These are phyloP conservation scores for Podotricha telesiphe DNA, from an alignment of 2,888 invertebrate species.

Conservation along the genomic window DNA sequence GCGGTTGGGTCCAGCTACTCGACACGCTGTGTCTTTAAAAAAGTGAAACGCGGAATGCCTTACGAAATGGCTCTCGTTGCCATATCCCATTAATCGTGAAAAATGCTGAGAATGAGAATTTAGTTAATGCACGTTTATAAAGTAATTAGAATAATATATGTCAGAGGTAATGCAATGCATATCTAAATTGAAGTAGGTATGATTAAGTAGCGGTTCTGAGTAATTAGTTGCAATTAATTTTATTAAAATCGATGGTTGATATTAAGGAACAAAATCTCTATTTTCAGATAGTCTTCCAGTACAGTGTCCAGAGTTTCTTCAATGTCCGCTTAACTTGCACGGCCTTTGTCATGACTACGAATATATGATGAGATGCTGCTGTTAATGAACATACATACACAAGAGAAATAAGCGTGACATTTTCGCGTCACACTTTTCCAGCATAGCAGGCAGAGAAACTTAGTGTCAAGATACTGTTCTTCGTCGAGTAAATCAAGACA, in stretches of 20 bases:
- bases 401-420: too few relatives aligned
- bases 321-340: conserved; percentile 83
- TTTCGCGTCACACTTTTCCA: too few relatives aligned
- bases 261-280: not conserved
- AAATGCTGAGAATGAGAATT: too few relatives aligned
- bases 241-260: not conserved
- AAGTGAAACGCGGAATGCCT: too few relatives aligned
- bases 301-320: conserved; percentile 78
- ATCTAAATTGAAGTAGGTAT: not conserved
- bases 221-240: not conserved
- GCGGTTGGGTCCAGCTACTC: too few relatives aligned
- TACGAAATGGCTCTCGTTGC: too few relatives aligned
- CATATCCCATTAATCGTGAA: too few relatives aligned
- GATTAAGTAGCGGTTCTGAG: not conserved
- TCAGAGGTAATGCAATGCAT: not conserved
- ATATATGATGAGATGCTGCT: conserved; percentile 87
- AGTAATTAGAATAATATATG: not conserved
- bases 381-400: conserved; percentile 62
- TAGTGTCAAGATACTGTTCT: too few relatives aligned
- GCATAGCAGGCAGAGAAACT: too few relatives aligned
- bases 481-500: too few relatives aligned
- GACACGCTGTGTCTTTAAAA: too few relatives aligned
- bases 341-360: conserved; percentile 85
- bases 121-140: too few relatives aligned
- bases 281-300: conserved; percentile 83